Base-by-base conservation (phyloP, 1,140 invertebrate genomes). In the Orchestia grillus region DNA sequence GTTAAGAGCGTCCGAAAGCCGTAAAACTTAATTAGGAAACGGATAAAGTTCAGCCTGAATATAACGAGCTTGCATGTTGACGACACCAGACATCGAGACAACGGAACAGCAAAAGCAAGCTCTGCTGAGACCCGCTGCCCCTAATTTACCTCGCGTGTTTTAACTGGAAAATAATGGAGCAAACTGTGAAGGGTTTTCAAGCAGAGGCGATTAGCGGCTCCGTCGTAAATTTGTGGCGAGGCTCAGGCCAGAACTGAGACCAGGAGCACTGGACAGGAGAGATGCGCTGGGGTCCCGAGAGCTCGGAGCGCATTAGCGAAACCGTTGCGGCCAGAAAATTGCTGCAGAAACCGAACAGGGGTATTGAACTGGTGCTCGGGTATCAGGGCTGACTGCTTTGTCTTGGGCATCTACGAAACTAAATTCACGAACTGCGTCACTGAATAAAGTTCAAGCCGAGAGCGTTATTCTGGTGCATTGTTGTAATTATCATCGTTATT, bases 121-220 rank as follows among this genome's bases (percentile, higher is more conserved):
- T 77, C 62, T 23, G 28, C 62, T 36, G 15, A 77, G 62, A 77
- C 62, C 1, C 62, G 36, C 11, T 77, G 62, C 62, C 62, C 62
- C 28, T 23, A 77, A 77, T 77, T 77, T 77, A 77, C 62, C 15
- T 77, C 62, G 28, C 62, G 62, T 77, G 62, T 77, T 77, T 77
- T 77, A 77, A 77, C 62, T 77, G 15, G 62, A 77, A 77, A 77
- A 77, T 77, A 77, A 77, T 77, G 62, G 62, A 28, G 15, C 62
- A 77, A 77, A 77, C 62, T 77, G 62, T 77, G 62, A 77, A 77
- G 62, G 62, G 62, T 77, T 77, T 77, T 36, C 62, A 77, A 77
- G 62, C 62, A 77, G 62, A 77, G 62, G 62, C 28, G 62, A 77
- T 77, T 77, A 77, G 62, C 15, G 36, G 62, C 62, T 28, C 28